Percentiles rank a stretch among this genome's conserved stretches.
These are phyloP conservation scores for Gastrophysa polygoni DNA, from an alignment of 2,888 invertebrate genomes.

Conservation along the genomic window DNA sequence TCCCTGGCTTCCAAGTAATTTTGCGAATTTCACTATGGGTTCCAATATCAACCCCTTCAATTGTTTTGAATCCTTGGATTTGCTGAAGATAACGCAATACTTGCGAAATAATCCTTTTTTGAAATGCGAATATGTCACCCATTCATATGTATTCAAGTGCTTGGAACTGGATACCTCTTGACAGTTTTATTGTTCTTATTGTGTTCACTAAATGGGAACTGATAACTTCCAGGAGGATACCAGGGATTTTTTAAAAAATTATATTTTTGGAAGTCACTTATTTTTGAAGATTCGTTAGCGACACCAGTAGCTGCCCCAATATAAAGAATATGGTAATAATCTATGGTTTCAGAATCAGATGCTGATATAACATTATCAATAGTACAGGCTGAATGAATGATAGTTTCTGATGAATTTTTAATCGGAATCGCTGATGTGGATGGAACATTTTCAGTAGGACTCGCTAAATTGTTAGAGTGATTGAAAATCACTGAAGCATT, in stretches of 20 bases:
- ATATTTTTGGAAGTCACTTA: constrained; percentile 10
- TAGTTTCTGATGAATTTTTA: constrained; percentile 4
- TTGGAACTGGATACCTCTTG: constrained; percentile 10
- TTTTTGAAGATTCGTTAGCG: constrained; percentile 6
- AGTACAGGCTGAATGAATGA: constrained; percentile 7
- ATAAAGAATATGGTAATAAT: constrained; percentile 12
- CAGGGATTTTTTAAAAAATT: constrained; percentile 3
- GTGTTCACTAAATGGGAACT: background rate
- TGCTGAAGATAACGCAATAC: constrained; percentile 3
- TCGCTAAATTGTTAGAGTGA: constrained; percentile 6
- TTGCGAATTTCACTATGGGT: background rate
- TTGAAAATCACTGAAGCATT: constrained; percentile 1
- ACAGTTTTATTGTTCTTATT: constrained; percentile 11
- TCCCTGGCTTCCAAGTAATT: background rate
- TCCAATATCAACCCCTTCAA: background rate
- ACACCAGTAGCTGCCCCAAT: constrained; percentile 8
- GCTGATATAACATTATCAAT: constrained; percentile 1
- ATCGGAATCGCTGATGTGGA: background rate
- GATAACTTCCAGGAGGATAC: constrained; percentile 3
- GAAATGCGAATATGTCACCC: constrained; percentile 7
- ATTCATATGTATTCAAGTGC: constrained; percentile 15
- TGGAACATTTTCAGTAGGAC: constrained; percentile 8
- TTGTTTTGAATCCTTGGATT: constrained; percentile 2
- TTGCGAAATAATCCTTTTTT: background rate
- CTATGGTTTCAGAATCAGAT: constrained; percentile 10